Evolutionary conservation across 2,113 vertebrate species (phyloP), one percentile per base, ranked within the genome.

Genomic region (Coryphaenoides rupestris): DNA sequence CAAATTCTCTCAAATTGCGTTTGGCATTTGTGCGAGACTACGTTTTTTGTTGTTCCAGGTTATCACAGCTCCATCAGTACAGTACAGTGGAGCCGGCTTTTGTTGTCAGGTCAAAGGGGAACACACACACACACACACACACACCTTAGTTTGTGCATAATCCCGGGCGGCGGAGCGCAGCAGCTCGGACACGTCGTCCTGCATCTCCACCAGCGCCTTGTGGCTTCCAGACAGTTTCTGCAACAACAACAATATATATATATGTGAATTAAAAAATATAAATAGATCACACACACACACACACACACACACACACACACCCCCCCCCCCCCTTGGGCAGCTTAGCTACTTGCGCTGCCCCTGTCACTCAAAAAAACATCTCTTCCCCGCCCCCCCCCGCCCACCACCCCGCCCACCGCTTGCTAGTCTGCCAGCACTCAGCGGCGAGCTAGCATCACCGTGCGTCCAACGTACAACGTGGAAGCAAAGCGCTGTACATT

Each of bases 161-260:
- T 99, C 95, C 75, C 80, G 84, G 21, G 92, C 84, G 2, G 92
- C 89, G 1, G 90, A 95, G 71, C 71, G 92, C 81, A 98, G 88
- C 45, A 99, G 93, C 45, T 96, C 94, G 0, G 73, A 75, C 72
- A 97, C 91, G 2, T 94, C 87, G 15, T 96, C 96, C 69, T 99
- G 97, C 96, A 98, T 98, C 88, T 98, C 96, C 69, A 99, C 95
- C 77, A 99, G 82, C 0, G 95, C 95, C 86, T 99, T 99, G 89
- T 99, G 96, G 79, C 96, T 93, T 70, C n/a, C 93, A 0, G 97
- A 98, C 84, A 99, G 92, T 81, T 94, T 98, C 97, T 99, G 87
- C 49, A 89, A 87, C 21, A 69, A n/a, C n/a, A n/a, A n/a, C n/a
- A n/a, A 58, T 19, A 60, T 50, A 2, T 40, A 40, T 12, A 13